These are phyloP conservation scores for Myotis myotis DNA, from an alignment of 2,797 vertebrate genomes.

Conservation along the genomic window DNA sequence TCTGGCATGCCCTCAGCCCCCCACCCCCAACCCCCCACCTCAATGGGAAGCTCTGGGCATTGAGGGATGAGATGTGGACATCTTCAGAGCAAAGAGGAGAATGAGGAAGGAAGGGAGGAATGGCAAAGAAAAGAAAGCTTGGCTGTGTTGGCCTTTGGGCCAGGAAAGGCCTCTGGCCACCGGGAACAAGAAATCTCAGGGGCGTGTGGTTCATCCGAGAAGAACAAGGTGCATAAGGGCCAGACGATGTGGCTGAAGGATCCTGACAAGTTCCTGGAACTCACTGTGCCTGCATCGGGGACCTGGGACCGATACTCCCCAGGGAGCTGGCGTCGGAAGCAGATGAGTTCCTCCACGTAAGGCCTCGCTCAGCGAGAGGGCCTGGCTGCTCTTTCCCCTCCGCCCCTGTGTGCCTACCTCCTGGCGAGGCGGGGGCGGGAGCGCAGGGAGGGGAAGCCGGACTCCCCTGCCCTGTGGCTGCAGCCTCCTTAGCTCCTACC, in stretches of 20 bases:
- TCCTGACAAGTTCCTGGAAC: not conserved
- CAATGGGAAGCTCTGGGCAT: not conserved
- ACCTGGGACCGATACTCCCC: not conserved
- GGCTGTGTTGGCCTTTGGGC: not conserved
- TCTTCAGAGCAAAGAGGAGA: not conserved
- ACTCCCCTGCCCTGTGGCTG: not conserved
- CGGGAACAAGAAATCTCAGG: not conserved
- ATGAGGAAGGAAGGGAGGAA: not conserved
- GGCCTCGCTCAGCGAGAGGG: not conserved
- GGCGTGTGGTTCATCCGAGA: not conserved
- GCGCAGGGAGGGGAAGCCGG: not conserved
- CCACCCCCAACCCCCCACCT: no score
- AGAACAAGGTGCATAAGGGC: accelerated
- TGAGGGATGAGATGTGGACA: not conserved
- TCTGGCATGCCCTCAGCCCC: not conserved
- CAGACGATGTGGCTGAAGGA: not conserved
- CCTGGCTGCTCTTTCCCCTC: not conserved
- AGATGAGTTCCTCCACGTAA: not conserved
- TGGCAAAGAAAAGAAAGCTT: not conserved
- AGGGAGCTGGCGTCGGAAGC: not conserved
- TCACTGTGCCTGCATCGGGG: not conserved
- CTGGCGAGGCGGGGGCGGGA: not conserved
- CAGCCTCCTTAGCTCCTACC: not conserved
- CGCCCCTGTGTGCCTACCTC: not conserved
- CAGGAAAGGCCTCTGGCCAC: not conserved